Evolutionary conservation across 2,113 vertebrate species (phyloP), one percentile per base, ranked within the genome.

Genomic region (Saguinus imperator): DNA sequence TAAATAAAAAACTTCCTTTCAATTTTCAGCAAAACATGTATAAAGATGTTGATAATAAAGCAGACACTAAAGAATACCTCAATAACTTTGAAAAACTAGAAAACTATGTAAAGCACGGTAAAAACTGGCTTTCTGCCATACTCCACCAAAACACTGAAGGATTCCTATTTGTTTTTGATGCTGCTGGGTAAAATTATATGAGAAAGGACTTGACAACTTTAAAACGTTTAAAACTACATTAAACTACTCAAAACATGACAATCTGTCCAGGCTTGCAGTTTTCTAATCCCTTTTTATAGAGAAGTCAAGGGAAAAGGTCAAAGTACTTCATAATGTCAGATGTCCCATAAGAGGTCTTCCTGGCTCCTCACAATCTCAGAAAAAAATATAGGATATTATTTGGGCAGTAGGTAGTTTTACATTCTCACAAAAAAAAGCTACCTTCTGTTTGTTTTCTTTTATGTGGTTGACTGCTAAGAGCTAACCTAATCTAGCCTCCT

Each of bases 161-260:
- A 77, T n/a, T 94, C 21, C 35, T 64, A 21, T 40, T 89, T 91
- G 70, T 86, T 66, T 82, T 89, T 75, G 52, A 90, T 95, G 45
- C 12, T 94, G 40, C 5, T 82, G 6, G 77, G 29, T 52, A 86
- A 95, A 96, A 91, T 52, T 79, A 72, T 9, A 11, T 58, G 79
- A 6, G 29, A 94, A 92, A 81, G 52, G 18, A 14, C 57, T 18
- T 72, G 9, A 3, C n/a, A 91, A 95, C 18, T 88, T 93, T 64
- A 89, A 94, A 88, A 83, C 29, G 40, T 92, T 81, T 68, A 86
- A 85, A 94, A 73, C 16, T 70, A 73, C 8, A 72, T 61, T 89
- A 91, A 93, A 58, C 66, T 75, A 91, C 75, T 79, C 52, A 95
- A 93, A 94, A 89, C 35, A 92, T 23, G 10, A 21, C 88, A 43